Conservation (phyloP, 2,797 vertebrate species). For the Gastrophryne carolinensis region DNA sequence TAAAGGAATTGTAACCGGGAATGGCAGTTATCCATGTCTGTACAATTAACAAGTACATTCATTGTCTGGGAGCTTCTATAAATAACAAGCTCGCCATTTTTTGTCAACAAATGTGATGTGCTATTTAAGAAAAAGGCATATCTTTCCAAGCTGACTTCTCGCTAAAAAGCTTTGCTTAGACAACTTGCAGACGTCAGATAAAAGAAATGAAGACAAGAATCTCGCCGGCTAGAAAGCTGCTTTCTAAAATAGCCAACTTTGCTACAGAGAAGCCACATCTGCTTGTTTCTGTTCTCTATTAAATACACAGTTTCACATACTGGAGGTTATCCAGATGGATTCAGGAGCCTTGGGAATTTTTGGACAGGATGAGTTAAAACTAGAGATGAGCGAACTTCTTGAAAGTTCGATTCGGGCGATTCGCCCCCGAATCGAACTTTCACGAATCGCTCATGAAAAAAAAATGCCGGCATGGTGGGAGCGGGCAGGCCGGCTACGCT, state of each 20-base stretch:
- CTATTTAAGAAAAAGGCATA: conserved; percentile 10
- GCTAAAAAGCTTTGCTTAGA: background rate
- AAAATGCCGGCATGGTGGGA: no score
- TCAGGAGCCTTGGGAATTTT: no score
- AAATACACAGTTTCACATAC: no score
- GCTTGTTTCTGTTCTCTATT: background rate
- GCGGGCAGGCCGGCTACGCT: no score
- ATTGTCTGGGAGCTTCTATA: conserved; percentile 63
- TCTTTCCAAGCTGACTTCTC: background rate
- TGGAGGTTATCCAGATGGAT: no score
- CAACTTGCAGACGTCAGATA: background rate
- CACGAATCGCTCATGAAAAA: no score
- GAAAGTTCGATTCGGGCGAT: no score
- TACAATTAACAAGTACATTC: conserved; percentile 60
- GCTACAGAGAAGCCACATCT: background rate
- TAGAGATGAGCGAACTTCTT: no score
- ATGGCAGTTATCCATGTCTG: conserved; percentile 60
- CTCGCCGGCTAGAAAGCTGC: background rate
- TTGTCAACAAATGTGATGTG: conserved; percentile 54
- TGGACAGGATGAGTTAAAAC: no score
- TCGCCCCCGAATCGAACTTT: no score
- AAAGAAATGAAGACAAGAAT: background rate
- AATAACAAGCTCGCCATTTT: conserved; percentile 64
- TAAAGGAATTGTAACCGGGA: conserved; percentile 55
- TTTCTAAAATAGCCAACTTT: background rate